These are phyloP conservation scores for Epizoanthus ramosus DNA, from an alignment of 92 coral and sea anemone genomes.

Conservation along the genomic window DNA sequence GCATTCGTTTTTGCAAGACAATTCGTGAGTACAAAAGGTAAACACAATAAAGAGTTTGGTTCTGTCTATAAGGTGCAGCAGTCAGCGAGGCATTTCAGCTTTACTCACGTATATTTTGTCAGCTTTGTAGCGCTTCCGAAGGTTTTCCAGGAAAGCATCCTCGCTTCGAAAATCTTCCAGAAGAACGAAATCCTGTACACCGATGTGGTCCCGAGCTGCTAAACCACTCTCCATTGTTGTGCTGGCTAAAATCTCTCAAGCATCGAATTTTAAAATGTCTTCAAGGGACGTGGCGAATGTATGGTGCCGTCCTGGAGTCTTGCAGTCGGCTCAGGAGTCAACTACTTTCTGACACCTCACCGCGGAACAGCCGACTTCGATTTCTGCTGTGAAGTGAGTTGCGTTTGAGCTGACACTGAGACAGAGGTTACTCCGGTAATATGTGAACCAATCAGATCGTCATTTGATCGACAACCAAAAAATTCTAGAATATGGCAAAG, in stretches of 20 bases:
- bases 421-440: too few relatives aligned
- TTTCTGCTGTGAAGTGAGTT: too few relatives aligned
- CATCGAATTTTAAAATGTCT: too few relatives aligned
- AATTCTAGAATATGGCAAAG: too few relatives aligned
- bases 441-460: too few relatives aligned
- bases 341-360: too few relatives aligned
- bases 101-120: constrained; percentile 93
- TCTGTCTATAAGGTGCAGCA: background rate
- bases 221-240: constrained; percentile 88
- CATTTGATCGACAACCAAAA: too few relatives aligned
- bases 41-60: background rate
- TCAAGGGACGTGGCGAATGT: too few relatives aligned
- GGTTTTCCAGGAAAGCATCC: constrained; percentile 92
- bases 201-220: constrained; percentile 91
- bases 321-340: too few relatives aligned
- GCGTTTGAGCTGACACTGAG: too few relatives aligned
- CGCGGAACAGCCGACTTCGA: too few relatives aligned
- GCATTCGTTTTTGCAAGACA: background rate
- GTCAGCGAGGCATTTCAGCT: background rate
- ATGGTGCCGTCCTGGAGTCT: too few relatives aligned
- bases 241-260: background rate
- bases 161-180: constrained; percentile 91
- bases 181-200: constrained; percentile 97
- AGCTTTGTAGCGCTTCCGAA: constrained; percentile 91
- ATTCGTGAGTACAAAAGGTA: background rate